These are phyloP conservation scores for Caenorhabditis afra DNA, from an alignment of 2,888 invertebrate species.

Conservation along the genomic window DNA sequence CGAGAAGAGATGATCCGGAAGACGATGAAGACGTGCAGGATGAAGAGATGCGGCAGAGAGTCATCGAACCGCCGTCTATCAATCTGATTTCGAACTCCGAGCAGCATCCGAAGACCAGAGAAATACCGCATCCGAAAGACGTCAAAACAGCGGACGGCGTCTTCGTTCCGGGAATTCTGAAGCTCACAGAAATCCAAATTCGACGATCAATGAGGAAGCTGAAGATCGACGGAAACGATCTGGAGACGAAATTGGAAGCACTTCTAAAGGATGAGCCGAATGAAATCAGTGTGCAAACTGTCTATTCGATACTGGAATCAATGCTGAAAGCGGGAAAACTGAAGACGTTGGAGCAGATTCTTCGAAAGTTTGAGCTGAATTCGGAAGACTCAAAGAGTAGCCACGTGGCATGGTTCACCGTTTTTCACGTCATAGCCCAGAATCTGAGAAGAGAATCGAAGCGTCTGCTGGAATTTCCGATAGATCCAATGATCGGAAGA, in stretches of 20 bases:
- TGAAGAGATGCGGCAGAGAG: conserved; percentile 18
- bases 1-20: background rate
- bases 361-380: conserved; percentile 28
- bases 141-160: conserved; percentile 13
- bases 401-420: conserved; percentile 31
- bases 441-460: conserved; percentile 21
- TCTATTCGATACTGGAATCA: conserved; percentile 2
- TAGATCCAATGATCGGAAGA: background rate
- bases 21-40: conserved; percentile 13
- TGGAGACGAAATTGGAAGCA: conserved; percentile 2
- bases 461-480: conserved; percentile 23
- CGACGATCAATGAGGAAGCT: conserved; percentile 9
- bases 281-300: background rate
- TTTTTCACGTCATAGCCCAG: conserved; percentile 15
- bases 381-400: conserved; percentile 11
- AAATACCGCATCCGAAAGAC: conserved; percentile 18
- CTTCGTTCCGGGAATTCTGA: conserved; percentile 22
- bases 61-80: background rate
- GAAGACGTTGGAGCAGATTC: conserved; percentile 5
- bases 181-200: conserved; percentile 6
- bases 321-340: conserved; percentile 31
- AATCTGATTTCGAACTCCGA: background rate
- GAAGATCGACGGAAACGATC: conserved; percentile 3
- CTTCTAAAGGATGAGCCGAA: conserved; percentile 28
- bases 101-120: background rate